Conservation (phyloP, 2,888 invertebrate genomes). For the Imbricaverruca yamaguchii region DNA sequence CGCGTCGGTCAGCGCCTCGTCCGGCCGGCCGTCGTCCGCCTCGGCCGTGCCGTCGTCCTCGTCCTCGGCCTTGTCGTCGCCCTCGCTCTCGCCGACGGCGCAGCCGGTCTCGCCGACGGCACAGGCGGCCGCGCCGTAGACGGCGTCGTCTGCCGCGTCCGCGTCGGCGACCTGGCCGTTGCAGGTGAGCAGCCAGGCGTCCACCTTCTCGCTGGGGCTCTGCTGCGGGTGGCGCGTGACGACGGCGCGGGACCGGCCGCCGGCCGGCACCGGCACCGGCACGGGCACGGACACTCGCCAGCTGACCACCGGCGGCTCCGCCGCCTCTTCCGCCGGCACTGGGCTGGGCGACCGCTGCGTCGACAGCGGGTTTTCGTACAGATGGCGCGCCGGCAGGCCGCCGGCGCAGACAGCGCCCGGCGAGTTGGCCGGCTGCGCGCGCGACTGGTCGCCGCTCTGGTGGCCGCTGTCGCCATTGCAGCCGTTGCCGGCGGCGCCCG, state of each 20-base stretch:
- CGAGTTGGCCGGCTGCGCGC: too few relatives aligned
- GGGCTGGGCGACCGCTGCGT: too few relatives aligned
- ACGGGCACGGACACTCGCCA: not conserved
- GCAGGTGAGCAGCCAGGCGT: not conserved
- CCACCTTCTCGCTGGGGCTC: slow-evolving; percentile 17
- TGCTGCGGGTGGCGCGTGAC: not conserved
- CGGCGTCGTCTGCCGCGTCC: not conserved
- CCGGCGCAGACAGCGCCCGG: too few relatives aligned
- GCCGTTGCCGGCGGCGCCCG: not conserved
- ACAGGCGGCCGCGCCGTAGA: not conserved
- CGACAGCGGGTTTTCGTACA: slow-evolving; percentile 1
- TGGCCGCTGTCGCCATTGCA: not conserved
- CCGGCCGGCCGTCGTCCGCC: not conserved
- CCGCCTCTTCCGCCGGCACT: too few relatives aligned
- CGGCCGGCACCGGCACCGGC: not conserved
- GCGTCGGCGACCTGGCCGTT: not conserved
- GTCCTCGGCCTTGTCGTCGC: not conserved
- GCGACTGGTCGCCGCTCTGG: too few relatives aligned
- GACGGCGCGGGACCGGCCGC: not conserved
- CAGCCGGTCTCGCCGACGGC: not conserved
- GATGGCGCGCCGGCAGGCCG: not conserved
- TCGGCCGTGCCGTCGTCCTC: not conserved
- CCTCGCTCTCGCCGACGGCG: too few relatives aligned
- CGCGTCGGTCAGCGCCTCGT: slow-evolving; percentile 11
- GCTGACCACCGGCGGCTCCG: too few relatives aligned